A percentile compares a stretch with the other conserved stretches of the same genome.
Evolutionary conservation across 2,888 invertebrate genomes (phyloP).

Genomic region (Parapristionchus giblindavisi): DNA sequence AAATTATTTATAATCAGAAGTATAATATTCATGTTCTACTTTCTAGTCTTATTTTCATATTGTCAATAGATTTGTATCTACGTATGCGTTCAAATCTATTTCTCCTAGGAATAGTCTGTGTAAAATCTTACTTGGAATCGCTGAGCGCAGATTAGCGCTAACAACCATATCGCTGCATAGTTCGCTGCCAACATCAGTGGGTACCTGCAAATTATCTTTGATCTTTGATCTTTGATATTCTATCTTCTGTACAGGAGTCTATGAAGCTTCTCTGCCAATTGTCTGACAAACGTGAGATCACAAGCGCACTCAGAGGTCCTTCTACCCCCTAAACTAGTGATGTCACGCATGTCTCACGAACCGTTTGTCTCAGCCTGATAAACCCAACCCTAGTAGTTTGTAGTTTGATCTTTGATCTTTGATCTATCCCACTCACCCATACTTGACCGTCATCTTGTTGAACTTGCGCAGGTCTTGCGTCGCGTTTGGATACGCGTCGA

Average conservation of each 20-base stretch:
- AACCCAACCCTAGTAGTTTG: too few species aligned
- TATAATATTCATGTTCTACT: too few species aligned
- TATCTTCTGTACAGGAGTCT: too few species aligned
- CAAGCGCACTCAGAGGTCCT: too few species aligned
- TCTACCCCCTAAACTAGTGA: too few species aligned
- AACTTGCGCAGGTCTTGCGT: not conserved
- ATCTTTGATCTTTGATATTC: slow-evolving; percentile 28
- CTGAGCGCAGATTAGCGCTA: slow-evolving; percentile 60
- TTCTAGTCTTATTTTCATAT: too few species aligned
- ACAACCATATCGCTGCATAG: slow-evolving; percentile 61
- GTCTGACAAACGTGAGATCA: too few species aligned
- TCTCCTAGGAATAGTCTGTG: too few species aligned
- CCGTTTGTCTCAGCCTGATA: not conserved
- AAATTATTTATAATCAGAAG: too few species aligned
- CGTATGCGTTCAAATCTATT: too few species aligned
- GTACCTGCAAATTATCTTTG: slow-evolving; percentile 53
- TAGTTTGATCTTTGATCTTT: not conserved
- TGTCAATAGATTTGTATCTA: too few species aligned
- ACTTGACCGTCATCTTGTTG: not conserved
- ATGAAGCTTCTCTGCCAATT: too few species aligned
- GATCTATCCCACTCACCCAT: not conserved
- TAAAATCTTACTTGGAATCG: slow-evolving; percentile 55
- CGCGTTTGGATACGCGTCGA: not conserved
- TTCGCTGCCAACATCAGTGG: slow-evolving; percentile 60
- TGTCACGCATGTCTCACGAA: not conserved